Base-by-base conservation (phyloP, 2,113 vertebrate species). In the Barbus barbus region DNA sequence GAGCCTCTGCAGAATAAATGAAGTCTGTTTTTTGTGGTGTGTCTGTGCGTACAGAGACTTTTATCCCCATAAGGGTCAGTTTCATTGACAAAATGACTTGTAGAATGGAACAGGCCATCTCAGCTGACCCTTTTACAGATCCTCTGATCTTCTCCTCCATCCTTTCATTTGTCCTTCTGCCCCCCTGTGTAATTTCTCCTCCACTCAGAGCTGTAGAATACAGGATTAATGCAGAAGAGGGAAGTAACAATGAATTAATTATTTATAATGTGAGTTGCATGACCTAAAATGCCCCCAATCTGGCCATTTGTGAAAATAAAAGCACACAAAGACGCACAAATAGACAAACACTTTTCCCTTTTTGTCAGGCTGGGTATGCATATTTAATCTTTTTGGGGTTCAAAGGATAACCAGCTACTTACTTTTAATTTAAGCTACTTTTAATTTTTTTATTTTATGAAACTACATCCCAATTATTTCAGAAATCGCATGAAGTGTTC, bases 241-340 rank as follows among this genome's bases (percentile, higher is more conserved):
- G 36, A 84, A 83, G 56, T 85, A 83, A 67, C 46, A 6, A 46
- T 69, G 11, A 73, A 83, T 87, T 73, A 85, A 85, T 85, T 85
- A 86, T 85, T 85, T 48, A 83, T 65, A 71, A 76, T 41, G 26
- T 14, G 20, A 78, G 46, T 56, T 79, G 75, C 75, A 69, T 44
- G 46, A 85, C 80, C 86, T 87, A 76, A 26, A 18, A 58, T 11
- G 74, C 67, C 76, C 65, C 67, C 80, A 78, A 82, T 56, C 33
- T 74, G 9, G 75, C 71, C 53, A 69, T 38, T 71, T 28, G 16
- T 38, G 71, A 44, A 44, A 56, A 81, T n/a, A 81, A 44, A 58
- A 41, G 38, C 13, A 61, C 31, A 82, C 33, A 73, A 38, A 67
- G 20, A 53, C 69, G 18, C 72, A 48, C 41, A 44, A 44, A 44